Base-by-base conservation (phyloP, 2,888 invertebrate genomes). In the Temnothorax rugatulus region DNA sequence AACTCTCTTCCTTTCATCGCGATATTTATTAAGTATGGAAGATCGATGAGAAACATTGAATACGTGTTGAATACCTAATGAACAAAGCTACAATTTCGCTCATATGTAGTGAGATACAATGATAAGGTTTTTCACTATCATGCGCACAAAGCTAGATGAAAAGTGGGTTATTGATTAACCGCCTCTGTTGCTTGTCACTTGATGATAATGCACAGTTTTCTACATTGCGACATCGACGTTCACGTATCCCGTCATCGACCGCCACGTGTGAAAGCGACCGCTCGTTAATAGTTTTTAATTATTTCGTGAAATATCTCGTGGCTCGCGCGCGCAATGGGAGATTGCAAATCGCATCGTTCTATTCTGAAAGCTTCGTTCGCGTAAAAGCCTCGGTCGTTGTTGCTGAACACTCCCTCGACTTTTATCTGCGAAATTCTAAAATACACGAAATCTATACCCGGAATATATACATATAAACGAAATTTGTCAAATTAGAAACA, bases 121-220 rank as follows among this genome's bases (percentile, higher is more conserved):
- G 71, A 71, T 68, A 59, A 59, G 21, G 15, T 59, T 79, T 59
- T 69, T 59, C 47, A 54, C 18, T 59, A 69, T 47, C 69, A 34
- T 57, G 77, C 34, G 59, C 71, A 71, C 38, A 18, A 18, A 81
- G 50, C 13, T n/a, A 50, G n/a, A 44, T 59, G 38, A 71, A 71
- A 71, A 61, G 41, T 81, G 25, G 71, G 59, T 81, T 73, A 81
- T 81, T 59, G 79, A 81, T 81, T 71, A 81, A 59, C 38, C 18
- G 54, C n/a, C 9, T 77, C 21, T 71, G 13, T 47, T 29, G 44
- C 41, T 54, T n/a, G 41, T 74, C 29, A 74, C 64, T 64, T 50
- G 47, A 59, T 34, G n/a, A 71, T 52, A 71, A 50, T 34, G 52
- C 18, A 4, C 13, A 18, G 41, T 68, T 77, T 50, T 44, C 29